Evolutionary conservation across 2,888 invertebrate species (phyloP), one percentile per base, ranked within the genome.

Genomic region (Plagodis pulveraria): DNA sequence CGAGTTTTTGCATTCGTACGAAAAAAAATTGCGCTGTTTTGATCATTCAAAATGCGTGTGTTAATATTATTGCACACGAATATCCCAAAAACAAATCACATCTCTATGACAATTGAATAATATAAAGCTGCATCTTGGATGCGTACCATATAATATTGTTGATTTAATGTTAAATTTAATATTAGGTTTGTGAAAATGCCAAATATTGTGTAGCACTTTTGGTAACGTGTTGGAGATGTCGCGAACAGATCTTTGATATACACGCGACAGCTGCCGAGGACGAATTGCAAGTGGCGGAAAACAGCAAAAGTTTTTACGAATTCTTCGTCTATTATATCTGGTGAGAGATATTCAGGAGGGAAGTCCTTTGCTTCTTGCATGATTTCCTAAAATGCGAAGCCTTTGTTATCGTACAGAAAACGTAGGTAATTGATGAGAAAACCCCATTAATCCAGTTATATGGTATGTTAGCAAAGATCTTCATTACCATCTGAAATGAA

Each of bases 1-100:
- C 86, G 5, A 87, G 74, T 62, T 80, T 71, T 68, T 89, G 87
- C 53, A 87, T 67, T 67, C 77, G 74, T 0, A 86, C 67, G 11
- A 73, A 75, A 50, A 88, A n/a, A 83, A 5, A 73, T 67, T 0
- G 77, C 73, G 62, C 86, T 87, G 0, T 57, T 60, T 1, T 76
- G 66, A 2, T 74, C 72, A 59, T 84, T 83, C 5, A 73, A 34
- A 42, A 88, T 87, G n/a, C 85, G 73, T 6, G 76, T 72, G 49
- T 87, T 77, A 38, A 84, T 66, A 2, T 80, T 65, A 48, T 77
- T 77, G 45, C 65, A 67, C 2, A 74, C 6, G 49, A 69, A 83
- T 0, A 67, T 62, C 12, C 63, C 11, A 7, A 74, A 73, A 11
- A 76, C 71, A 6, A 73, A 48, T 6, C 54, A 56, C 9, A 76